These are phyloP conservation scores for Artemia franciscana DNA, from an alignment of 1,140 invertebrate species.

Conservation along the genomic window DNA sequence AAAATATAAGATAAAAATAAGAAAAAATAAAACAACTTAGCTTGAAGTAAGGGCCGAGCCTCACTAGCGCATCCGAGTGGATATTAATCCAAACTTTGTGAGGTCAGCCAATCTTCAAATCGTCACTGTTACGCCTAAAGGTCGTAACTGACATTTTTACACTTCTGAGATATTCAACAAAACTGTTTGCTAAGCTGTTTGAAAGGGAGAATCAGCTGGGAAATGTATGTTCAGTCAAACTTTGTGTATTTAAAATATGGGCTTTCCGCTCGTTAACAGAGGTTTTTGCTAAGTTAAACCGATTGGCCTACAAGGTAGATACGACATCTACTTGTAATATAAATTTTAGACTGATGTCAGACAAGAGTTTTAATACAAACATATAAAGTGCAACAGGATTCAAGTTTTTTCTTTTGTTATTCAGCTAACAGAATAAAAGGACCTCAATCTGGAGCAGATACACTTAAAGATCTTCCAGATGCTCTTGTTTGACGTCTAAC, in stretches of 20 bases:
- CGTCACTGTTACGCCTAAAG: neutral
- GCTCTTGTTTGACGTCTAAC: neutral
- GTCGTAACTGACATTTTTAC: neutral
- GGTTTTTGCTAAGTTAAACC: too few relatives aligned
- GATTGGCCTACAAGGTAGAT: neutral
- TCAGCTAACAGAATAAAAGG: too few relatives aligned
- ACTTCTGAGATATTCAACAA: neutral
- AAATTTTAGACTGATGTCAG: neutral
- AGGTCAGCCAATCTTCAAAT: neutral
- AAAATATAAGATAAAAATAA: too few relatives aligned
- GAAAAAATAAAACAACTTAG: too few relatives aligned
- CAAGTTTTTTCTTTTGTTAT: neutral
- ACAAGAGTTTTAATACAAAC: neutral
- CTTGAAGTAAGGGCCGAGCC: too few relatives aligned
- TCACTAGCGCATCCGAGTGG: too few relatives aligned
- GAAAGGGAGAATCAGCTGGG: neutral
- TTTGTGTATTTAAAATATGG: neutral
- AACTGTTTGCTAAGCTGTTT: neutral
- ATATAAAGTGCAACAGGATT: neutral
- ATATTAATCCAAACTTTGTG: too few relatives aligned
- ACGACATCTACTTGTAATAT: neutral
- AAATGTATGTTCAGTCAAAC: neutral
- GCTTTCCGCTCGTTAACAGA: neutral
- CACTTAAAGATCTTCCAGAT: too few relatives aligned
- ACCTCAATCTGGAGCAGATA: too few relatives aligned